phyloP scores from a whole-genome alignment of 2,113 vertebrate genomes.

The Pogona vitticeps region DNA sequence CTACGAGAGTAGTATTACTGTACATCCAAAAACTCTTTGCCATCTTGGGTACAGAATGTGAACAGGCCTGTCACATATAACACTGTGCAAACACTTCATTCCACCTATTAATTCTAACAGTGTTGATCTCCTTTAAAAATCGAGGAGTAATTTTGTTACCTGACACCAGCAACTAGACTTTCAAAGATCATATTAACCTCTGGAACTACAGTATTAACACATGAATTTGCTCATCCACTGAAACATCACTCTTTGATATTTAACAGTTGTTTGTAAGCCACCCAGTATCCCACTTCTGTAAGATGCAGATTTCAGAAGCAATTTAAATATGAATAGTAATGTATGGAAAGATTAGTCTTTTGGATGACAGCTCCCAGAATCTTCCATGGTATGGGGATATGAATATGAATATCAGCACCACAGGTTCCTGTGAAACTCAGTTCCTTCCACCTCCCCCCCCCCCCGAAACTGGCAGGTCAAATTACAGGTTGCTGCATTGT shows the following conservation, averaged over 20 bases:
- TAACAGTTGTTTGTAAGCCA: background rate
- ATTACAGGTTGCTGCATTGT: no score
- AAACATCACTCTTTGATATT: background rate
- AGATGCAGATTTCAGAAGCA: background rate
- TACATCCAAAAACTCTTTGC: background rate
- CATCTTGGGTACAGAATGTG: background rate
- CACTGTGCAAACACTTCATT: background rate
- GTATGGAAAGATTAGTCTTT: no score
- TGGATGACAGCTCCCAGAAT: no score
- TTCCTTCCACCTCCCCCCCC: no score
- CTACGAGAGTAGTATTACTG: background rate
- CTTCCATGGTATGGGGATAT: no score
- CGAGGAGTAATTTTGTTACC: slow-evolving; percentile 4
- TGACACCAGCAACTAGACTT: background rate
- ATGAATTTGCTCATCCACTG: background rate
- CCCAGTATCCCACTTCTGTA: background rate
- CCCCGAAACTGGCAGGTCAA: no score
- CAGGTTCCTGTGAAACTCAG: no score
- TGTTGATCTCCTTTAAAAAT: background rate
- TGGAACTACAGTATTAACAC: background rate
- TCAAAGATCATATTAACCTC: background rate
- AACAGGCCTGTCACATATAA: rapidly evolving
- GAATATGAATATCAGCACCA: no score
- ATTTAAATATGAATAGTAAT: no score
- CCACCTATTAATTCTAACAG: background rate